Evolutionary conservation across 2,797 vertebrate species (phyloP).

Genomic region (Coranthus polyacanthus): DNA sequence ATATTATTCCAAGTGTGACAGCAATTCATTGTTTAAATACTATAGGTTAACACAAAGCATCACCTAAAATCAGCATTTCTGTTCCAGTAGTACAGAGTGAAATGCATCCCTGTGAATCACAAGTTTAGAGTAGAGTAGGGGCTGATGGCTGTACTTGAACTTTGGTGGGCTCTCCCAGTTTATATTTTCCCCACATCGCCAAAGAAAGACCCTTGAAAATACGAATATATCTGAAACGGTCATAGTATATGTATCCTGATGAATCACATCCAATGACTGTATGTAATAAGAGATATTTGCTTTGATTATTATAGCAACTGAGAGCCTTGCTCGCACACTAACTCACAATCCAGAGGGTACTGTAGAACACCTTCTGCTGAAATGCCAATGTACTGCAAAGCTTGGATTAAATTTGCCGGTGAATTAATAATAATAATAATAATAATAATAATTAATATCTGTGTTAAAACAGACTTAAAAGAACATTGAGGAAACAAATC

Average conservation of each 20-base stretch:
- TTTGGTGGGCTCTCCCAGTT: too few relatives aligned
- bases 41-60: not conserved
- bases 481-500: constrained; percentile 24
- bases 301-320: not conserved
- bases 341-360: constrained; percentile 59
- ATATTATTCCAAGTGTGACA: constrained; percentile 27
- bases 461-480: too few relatives aligned
- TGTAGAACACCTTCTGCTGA: constrained; percentile 25
- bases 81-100: too few relatives aligned
- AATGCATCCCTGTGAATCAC: too few relatives aligned
- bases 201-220: not conserved
- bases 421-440: too few relatives aligned
- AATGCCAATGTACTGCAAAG: constrained; percentile 16
- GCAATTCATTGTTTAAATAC: constrained; percentile 7
- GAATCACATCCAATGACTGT: constrained; percentile 7
- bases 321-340: constrained; percentile 2
- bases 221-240: not conserved
- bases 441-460: too few relatives aligned
- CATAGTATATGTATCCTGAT: not conserved
- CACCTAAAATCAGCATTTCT: too few relatives aligned
- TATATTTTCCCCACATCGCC: not conserved
- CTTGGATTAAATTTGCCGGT: constrained; percentile 37
- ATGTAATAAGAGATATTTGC: constrained; percentile 9
- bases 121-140: too few relatives aligned
- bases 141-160: too few relatives aligned